Conservation (phyloP, 2,113 vertebrate species). For the Pelusios castaneus region DNA sequence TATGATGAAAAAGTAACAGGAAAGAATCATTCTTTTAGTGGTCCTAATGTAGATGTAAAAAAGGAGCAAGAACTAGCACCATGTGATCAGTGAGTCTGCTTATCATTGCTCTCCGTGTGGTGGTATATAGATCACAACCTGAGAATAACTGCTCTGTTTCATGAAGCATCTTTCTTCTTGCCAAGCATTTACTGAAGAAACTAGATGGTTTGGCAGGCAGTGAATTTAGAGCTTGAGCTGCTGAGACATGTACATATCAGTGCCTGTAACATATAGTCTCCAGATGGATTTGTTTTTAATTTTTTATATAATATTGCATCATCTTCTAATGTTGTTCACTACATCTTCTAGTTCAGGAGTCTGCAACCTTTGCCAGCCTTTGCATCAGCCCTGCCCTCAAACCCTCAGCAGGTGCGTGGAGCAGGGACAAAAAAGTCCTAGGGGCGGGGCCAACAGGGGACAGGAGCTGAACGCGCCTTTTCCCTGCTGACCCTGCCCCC, state of each 20-base stretch:
- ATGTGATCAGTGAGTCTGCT: background rate
- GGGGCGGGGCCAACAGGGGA: too few species aligned
- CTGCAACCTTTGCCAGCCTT: too few species aligned
- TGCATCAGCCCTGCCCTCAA: too few species aligned
- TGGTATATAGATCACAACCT: background rate
- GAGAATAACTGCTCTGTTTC: background rate
- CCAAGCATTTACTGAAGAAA: background rate
- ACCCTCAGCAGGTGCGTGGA: too few species aligned
- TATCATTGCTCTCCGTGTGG: background rate
- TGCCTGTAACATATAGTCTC: background rate
- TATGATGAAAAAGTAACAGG: background rate
- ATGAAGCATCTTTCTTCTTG: background rate
- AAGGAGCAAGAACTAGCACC: background rate
- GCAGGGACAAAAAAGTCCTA: too few species aligned
- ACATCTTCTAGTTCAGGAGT: background rate
- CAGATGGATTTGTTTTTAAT: background rate
- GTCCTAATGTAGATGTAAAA: background rate
- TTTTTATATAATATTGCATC: background rate
- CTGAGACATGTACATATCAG: background rate
- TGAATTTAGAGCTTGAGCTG: background rate
- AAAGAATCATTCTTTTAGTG: background rate
- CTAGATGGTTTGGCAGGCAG: background rate
- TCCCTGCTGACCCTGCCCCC: too few species aligned
- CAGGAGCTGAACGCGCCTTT: too few species aligned
- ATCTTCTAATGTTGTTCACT: background rate